Evolutionary conservation across 2,888 invertebrate genomes (phyloP), one percentile per base, ranked within the genome.

Genomic region (Miltochrista miniata): DNA sequence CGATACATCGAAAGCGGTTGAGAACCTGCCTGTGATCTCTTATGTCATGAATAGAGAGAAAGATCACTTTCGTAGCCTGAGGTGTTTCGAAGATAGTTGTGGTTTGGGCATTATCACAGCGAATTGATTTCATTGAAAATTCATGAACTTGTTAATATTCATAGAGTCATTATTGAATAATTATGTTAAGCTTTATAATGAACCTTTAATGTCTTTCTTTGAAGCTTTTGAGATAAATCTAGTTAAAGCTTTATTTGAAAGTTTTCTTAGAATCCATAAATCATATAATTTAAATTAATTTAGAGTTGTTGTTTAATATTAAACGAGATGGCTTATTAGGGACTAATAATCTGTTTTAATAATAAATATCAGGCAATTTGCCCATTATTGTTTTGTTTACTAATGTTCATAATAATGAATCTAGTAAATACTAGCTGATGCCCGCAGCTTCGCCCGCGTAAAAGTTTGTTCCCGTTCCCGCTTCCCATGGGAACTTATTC

Each of bases 91-190:
- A 48, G 48, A 38, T 24, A 43, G 45, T 35, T 31, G 34, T 18
- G 10, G 42, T 56, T 54, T 49, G 43, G 45, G 14, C 39, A 51
- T 68, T 62, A 59, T 51, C 65, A 57, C 59, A 62, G 48, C 62
- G 57, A 51, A 66, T 53, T 48, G 40, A 47, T 30, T 51, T 49
- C 49, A 51, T 65, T 56, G 43, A 39, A 45, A 58, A 60, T 63
- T 60, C 58, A 51, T 47, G 42, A 59, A 64, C 53, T 43, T 45
- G 15, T 39, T 42, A 38, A 54, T 57, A 63, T 58, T 61, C 56
- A 64, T 59, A 54, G 59, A 68, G 50, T 52, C 48, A 44, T 52
- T 48, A 52, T 48, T 48, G 39, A 40, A 48, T 48, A 40, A 48
- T 38, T 12, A 12, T 33, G 14, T 41, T 38, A 39, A 40, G 14